phyloP scores from a whole-genome alignment of 1,140 invertebrate species.

The Brachystomella parvula region DNA sequence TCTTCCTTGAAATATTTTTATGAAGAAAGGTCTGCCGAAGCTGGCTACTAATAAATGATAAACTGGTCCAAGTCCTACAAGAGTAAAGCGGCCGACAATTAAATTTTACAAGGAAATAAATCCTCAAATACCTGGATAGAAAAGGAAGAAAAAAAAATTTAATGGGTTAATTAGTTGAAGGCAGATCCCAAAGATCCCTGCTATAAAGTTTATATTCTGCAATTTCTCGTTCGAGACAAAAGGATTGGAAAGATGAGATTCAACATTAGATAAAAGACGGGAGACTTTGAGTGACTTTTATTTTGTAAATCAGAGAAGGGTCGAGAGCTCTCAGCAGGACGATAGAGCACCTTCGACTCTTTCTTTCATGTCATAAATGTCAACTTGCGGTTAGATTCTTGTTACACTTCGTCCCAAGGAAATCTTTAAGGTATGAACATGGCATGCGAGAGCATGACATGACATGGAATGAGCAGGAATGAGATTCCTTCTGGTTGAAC shows the following conservation, averaged over 20 bases:
- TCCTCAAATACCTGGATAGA: no score
- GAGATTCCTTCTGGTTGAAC: neutral
- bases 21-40: no score
- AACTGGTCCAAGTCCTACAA: neutral
- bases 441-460: neutral
- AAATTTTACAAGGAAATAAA: neutral
- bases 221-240: no score
- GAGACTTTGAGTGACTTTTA: neutral
- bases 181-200: no score
- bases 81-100: neutral
- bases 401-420: neutral
- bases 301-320: neutral
- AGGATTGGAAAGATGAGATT: no score
- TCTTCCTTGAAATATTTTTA: neutral
- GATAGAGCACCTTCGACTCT: constrained; percentile 27
- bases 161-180: no score
- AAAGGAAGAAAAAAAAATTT: no score
- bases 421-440: neutral
- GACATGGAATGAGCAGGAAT: neutral
- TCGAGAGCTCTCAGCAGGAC: constrained; percentile 26
- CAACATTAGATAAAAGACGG: no score
- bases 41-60: no score
- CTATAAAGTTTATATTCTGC: no score
- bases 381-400: constrained; percentile 22
- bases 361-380: constrained; percentile 36